These are phyloP conservation scores for Hydrolagus affinis DNA, from an alignment of 2,113 vertebrate genomes.

Conservation along the genomic window DNA sequence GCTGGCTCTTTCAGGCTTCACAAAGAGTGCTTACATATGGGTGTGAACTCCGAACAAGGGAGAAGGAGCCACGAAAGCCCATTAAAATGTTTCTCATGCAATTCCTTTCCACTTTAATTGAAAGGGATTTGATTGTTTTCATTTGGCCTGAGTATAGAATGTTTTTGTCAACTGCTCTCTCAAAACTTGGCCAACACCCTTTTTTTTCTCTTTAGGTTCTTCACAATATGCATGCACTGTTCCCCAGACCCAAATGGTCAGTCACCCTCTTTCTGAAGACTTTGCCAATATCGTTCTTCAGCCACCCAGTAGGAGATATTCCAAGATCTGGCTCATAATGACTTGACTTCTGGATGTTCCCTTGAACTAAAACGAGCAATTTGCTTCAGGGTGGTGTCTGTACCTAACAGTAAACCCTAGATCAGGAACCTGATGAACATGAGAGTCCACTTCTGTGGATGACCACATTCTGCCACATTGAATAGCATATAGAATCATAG, in stretches of 20 bases:
- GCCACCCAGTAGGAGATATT: neutral
- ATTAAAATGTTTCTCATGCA: conserved; percentile 5
- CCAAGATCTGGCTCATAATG: neutral
- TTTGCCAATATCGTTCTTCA: neutral
- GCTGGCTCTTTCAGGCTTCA: neutral
- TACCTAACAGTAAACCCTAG: no score
- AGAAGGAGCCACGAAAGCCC: neutral
- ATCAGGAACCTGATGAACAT: no score
- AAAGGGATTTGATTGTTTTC: neutral
- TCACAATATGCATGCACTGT: neutral
- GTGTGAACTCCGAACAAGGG: conserved; percentile 10
- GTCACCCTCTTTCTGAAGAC: neutral
- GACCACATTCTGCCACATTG: no score
- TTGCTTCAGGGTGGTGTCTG: neutral
- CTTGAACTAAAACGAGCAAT: neutral
- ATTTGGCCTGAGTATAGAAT: neutral
- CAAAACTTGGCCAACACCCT: neutral
- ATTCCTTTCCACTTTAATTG: conserved; percentile 8
- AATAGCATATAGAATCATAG: no score
- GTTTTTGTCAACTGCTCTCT: neutral
- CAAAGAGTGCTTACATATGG: neutral
- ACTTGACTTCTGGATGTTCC: neutral
- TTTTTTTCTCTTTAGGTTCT: neutral
- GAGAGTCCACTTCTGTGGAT: no score
- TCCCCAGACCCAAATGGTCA: neutral